phyloP scores from a whole-genome alignment of 2,888 invertebrate genomes.

The Dicyrtomina minuta region DNA sequence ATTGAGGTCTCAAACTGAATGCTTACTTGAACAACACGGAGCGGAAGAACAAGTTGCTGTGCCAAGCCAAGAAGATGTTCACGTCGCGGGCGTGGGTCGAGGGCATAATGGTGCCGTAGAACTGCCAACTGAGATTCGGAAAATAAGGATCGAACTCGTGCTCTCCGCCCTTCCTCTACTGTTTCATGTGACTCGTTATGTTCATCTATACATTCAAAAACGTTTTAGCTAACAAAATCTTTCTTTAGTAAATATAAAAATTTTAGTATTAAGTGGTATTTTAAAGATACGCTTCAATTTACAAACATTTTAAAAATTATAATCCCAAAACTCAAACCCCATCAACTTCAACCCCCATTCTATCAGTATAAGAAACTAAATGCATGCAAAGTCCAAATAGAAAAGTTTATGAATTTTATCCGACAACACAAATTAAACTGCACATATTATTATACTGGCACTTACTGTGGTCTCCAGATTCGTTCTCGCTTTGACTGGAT shows the following conservation, averaged over 20 bases:
- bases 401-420: too few relatives aligned
- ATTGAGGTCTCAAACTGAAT: conserved; percentile 15
- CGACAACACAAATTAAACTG: too few relatives aligned
- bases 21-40: conserved; percentile 62
- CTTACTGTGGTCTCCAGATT: conserved; percentile 52
- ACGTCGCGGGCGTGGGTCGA: conserved; percentile 89
- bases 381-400: too few relatives aligned
- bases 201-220: conserved; percentile 32
- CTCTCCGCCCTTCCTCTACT: conserved; percentile 52
- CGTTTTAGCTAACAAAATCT: too few relatives aligned
- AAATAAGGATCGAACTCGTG: conserved; percentile 83
- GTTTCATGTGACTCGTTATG: conserved; percentile 41
- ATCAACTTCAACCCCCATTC: too few relatives aligned
- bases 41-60: conserved; percentile 65
- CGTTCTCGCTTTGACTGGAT: conserved; percentile 53
- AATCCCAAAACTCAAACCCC: too few relatives aligned
- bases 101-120: conserved; percentile 82
- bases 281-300: too few relatives aligned
- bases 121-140: conserved; percentile 90
- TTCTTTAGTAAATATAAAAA: too few relatives aligned
- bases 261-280: too few relatives aligned
- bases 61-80: conserved; percentile 91
- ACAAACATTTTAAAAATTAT: too few relatives aligned
- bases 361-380: too few relatives aligned
- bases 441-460: too few relatives aligned